phyloP scores from a whole-genome alignment of 2,797 vertebrate species.

The Artibeus lituratus region DNA sequence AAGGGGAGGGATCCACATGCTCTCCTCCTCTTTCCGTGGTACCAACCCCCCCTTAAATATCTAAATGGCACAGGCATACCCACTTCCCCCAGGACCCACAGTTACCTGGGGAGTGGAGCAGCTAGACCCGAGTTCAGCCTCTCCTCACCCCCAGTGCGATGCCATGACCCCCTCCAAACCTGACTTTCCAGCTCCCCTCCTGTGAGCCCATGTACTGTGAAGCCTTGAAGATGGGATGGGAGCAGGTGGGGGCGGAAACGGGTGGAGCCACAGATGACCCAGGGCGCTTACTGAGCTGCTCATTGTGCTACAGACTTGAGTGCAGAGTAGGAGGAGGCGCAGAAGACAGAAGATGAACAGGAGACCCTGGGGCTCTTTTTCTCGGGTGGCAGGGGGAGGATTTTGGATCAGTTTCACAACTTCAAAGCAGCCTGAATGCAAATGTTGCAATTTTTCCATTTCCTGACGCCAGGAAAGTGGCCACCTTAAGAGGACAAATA shows the following conservation, averaged over 20 bases:
- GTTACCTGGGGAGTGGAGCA: background rate
- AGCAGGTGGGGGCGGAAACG: accelerated
- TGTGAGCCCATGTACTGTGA: background rate
- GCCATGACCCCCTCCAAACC: background rate
- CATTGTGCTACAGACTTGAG: background rate
- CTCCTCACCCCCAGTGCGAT: background rate
- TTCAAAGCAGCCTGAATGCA: background rate
- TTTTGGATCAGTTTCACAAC: background rate
- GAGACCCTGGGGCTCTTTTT: background rate
- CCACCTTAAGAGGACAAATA: background rate
- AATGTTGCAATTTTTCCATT: background rate
- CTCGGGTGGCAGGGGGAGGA: background rate
- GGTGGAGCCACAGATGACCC: background rate
- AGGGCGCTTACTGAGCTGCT: background rate
- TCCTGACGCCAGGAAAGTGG: background rate
- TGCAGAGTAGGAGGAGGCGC: background rate
- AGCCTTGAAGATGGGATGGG: background rate
- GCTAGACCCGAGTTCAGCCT: background rate
- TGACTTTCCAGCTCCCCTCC: background rate
- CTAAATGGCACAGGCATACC: too few species aligned
- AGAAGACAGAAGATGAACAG: background rate
- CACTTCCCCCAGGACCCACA: background rate
- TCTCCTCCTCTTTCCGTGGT: background rate
- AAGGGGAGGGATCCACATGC: accelerated
- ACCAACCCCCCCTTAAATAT: background rate